Evolutionary conservation across 2,797 vertebrate genomes (phyloP).

Genomic region (Falco concolor): DNA sequence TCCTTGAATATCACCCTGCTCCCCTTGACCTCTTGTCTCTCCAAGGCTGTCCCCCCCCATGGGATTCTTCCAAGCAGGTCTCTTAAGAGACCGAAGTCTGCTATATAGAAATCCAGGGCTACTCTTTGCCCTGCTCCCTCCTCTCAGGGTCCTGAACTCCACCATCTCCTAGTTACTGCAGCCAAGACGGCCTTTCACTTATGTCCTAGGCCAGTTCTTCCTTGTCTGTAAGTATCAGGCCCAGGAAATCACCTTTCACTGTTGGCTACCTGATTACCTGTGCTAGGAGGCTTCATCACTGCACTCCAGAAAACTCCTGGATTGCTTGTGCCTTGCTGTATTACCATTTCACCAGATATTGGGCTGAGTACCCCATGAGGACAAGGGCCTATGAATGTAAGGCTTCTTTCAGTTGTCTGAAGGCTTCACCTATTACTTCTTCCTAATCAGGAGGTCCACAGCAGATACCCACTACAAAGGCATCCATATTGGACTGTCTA

Average conservation of each 20-base stretch:
- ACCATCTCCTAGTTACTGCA: neutral
- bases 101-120: neutral
- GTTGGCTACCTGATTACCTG: neutral
- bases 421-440: neutral
- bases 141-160: neutral
- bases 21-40: neutral
- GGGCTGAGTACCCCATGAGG: neutral
- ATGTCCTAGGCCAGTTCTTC: neutral
- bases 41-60: neutral
- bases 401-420: neutral
- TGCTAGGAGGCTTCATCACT: neutral
- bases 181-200: neutral
- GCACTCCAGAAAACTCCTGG: neutral
- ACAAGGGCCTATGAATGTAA: neutral
- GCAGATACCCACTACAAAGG: neutral
- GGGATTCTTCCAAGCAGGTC: neutral
- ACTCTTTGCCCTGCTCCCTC: neutral
- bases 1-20: neutral
- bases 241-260: neutral
- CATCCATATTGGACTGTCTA: neutral
- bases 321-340: neutral
- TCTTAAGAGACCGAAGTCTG: neutral
- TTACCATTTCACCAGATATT: neutral
- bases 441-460: neutral
- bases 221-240: neutral